Evolutionary conservation across 2,888 invertebrate species (phyloP), one percentile per base, ranked within the genome.

Genomic region (Heteromurus nitidus): DNA sequence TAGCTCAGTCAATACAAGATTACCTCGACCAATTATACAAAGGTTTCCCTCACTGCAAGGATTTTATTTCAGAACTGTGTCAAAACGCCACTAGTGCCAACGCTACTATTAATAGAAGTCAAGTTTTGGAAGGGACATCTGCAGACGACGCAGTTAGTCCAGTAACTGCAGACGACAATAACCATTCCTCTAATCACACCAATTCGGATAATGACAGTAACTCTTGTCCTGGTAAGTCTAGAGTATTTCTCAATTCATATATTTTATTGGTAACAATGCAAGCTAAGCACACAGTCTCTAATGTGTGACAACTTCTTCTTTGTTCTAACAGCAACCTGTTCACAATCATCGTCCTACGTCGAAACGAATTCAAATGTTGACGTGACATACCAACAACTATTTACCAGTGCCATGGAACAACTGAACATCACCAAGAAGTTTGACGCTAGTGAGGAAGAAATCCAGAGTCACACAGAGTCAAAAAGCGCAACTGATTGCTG

Each of bases 11-110:
- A 13, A 87, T 87, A 83, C 87, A 86, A 20, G 87, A 87, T 75
- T 87, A 87, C 26, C 74, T 87, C 50, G 87, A 92, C 60, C 91
- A 92, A 86, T 94, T 94, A 89, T 94, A 94, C 88, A 92, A 92
- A 13, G 93, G 93, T 87, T 93, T 93, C 87, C 93, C 93, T 1
- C 92, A 92, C 83, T 93, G 93, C 86, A 91, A 92, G 77, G 93
- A 93, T 80, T 90, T 93, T 24, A 92, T 93, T 82, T 89, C 89
- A 9, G 90, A 91, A 85, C 88, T 88, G 75, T 82, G 85, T 85
- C 28, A 85, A 86, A 36, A 88, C 89, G 70, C 80, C 74, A 47
- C 75, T 30, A 75, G 81, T 81, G 80, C 80, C 74, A 75, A 81
- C 64, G 53, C 55, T 26, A 81, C 70, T 76, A 76, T 64, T 65